Conservation (phyloP, 1,140 invertebrate species). For the Pantala flavescens region DNA sequence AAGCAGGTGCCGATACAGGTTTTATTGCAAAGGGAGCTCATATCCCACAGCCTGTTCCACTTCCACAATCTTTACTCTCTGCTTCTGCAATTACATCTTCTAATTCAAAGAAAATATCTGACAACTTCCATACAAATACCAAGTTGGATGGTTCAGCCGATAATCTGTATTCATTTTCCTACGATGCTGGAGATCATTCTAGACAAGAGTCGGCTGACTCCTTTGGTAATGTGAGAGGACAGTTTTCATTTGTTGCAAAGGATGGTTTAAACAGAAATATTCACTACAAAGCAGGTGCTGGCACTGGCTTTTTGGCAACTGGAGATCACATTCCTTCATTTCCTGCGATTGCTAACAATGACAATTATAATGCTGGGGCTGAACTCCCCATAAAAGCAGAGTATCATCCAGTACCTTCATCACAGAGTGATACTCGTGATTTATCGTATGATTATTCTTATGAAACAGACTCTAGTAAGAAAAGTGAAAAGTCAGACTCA, state of each 20-base stretch:
- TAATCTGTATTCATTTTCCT: conserved; percentile 26
- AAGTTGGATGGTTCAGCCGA: conserved; percentile 9
- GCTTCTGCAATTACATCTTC: neutral
- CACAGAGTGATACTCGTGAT: neutral
- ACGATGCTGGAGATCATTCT: conserved; percentile 22
- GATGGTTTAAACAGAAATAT: conserved; percentile 22
- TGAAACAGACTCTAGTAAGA: neutral
- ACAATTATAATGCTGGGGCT: conserved; percentile 22
- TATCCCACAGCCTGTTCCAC: neutral
- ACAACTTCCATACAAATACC: no score
- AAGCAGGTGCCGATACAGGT: conserved; percentile 23
- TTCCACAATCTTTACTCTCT: neutral
- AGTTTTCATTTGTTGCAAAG: conserved; percentile 22
- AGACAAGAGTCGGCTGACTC: conserved; percentile 25
- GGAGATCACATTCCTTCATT: conserved; percentile 18
- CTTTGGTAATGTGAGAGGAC: conserved; percentile 24
- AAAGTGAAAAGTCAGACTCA: neutral
- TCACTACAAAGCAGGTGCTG: conserved; percentile 22
- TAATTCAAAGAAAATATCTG: neutral
- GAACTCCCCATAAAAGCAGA: conserved; percentile 20
- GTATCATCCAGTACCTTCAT: conserved; percentile 17
- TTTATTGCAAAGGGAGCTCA: conserved; percentile 23
- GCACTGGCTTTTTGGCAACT: conserved; percentile 24
- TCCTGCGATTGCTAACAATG: conserved; percentile 24
- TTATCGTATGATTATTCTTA: neutral